Conservation (phyloP, 2,888 invertebrate genomes). For the Aproaerema taeniolella region DNA sequence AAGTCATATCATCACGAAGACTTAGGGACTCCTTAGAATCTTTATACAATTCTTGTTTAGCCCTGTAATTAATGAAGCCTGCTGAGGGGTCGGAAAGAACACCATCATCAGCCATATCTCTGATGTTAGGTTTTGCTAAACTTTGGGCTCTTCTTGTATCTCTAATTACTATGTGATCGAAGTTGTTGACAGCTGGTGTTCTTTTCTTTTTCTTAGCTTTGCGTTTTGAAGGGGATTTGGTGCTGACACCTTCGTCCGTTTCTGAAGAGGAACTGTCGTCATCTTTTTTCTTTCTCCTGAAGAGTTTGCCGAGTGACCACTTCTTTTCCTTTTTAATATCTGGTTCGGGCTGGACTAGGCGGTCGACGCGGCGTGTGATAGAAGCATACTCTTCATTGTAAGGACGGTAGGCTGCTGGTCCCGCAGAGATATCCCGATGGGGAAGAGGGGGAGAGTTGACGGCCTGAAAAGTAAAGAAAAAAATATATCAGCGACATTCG, state of each 20-base stretch:
- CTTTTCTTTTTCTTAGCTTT: slow-evolving; percentile 74
- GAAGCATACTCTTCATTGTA: slow-evolving; percentile 62
- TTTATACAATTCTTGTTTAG: slow-evolving; percentile 51
- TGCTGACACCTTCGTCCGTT: slow-evolving; percentile 62
- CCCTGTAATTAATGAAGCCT: slow-evolving; percentile 63
- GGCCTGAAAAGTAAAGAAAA: slow-evolving; percentile 58
- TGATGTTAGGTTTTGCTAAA: slow-evolving; percentile 53
- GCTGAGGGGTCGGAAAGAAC: slow-evolving; percentile 79
- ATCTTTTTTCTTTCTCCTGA: slow-evolving; percentile 85
- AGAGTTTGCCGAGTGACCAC: slow-evolving; percentile 89
- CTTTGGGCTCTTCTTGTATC: slow-evolving; percentile 72
- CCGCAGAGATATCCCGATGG: slow-evolving; percentile 54
- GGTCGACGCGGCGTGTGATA: slow-evolving; percentile 52
- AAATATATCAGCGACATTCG: too few species aligned
- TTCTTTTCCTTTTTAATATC: slow-evolving; percentile 81
- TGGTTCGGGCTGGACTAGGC: slow-evolving; percentile 44
- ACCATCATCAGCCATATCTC: slow-evolving; percentile 67
- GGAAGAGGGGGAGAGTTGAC: slow-evolving; percentile 70
- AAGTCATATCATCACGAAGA: slow-evolving; percentile 48
- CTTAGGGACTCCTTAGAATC: slow-evolving; percentile 59
- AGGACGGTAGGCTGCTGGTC: slow-evolving; percentile 49
- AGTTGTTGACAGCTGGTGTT: slow-evolving; percentile 73
- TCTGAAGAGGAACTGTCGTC: slow-evolving; percentile 78
- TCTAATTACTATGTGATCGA: slow-evolving; percentile 81
- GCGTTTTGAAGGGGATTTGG: slow-evolving; percentile 57